Base-by-base conservation (phyloP, 2,888 invertebrate species). In the Sarcophaga subvicina region DNA sequence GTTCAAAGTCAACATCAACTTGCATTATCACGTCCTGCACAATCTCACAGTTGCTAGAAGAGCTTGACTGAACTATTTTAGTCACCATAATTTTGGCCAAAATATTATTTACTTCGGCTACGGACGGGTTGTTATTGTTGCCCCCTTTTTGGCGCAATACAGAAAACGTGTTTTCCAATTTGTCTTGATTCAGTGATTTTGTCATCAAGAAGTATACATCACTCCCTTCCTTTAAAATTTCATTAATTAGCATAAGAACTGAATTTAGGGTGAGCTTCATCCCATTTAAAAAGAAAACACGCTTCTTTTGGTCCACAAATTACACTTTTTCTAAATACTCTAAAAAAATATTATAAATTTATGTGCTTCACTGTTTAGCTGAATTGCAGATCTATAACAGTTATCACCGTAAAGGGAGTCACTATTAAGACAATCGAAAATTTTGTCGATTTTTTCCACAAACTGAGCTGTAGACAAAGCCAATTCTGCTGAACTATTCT, bases 221-320 rank as follows among this genome's bases (percentile, higher is more conserved):
- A 37, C 37, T 37, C 5, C 37, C 66, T 27, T 66, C 66, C 5
- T 66, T 66, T 14, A 66, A 37, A 66, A 66, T 37, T 10, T 66
- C 66, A 14, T 37, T 17, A 27, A 14, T 14, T 14, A 66, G 14
- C 4, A 66, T 4, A 10, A 66, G 66, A 66, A 27, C 66, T 6
- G 66, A 27, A 12, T 66, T 66, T 4, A 66, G 66, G 17, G 66
- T 66, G 17, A 66, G 66, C 37, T 66, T 66, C 27, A 66, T 66
- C 4, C 66, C 66, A 66, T 37, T 66, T 66, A 66, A 27, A 66
- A 66, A 66, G 66, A 27, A 66, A 37, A 66, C 66, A 27, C 66
- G 66, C 17, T 66, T 66, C 10, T 27, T 27, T 27, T 66, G 66
- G 17, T 66, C 5, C 8, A 10, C 12, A 63, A 62, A 62, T 20